Evolutionary conservation across 2,888 invertebrate species (phyloP), one percentile per base, ranked within the genome.

Genomic region (Nomada fabriciana): DNA sequence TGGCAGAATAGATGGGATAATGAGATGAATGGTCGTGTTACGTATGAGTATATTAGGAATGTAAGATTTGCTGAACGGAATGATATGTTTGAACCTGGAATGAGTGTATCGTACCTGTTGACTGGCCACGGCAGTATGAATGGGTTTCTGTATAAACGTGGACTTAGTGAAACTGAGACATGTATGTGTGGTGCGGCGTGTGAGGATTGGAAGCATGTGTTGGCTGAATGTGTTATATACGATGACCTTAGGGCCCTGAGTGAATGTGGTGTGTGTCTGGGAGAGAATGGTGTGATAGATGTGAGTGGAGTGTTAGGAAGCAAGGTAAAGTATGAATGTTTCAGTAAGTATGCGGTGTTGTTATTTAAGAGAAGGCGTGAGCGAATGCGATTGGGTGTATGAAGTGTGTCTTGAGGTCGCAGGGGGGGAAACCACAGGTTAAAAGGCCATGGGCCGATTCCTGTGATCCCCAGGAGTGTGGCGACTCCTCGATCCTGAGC

Each of bases 1-100:
- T 76, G 76, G 76, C 70, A 76, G 11, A 15, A 3, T 5, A 63
- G 76, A 50, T 70, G 76, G 71, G n/a, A 71, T 43, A 42, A 20
- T 2, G 25, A 67, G 47, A 53, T 5, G 47, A 65, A 71, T 10
- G 71, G 70, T 10, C 0, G 76, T 0, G 57, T 70, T 0, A 70
- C 70, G 2, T 76, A 70, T 64, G 69, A 57, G 5, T 76, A 52
- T 29, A 57, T 69, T 2, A 69, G 43, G 55, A 53, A 70, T 70
- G 76, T 70, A 10, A 71, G 61, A 10, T 65, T 65, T 59, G 42
- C 23, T 7, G 52, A 50, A 5, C 4, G 1, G 18, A 36, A 23
- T 59, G 11, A 5, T 13, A 1, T 1, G 15, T 76, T 76, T 47
- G 64, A 59, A 3, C 70, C 70, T 20, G 9, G 59, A 2, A 4